These are phyloP conservation scores for Pollicipes pollicipes DNA, from an alignment of 1,140 invertebrate species.

Conservation along the genomic window DNA sequence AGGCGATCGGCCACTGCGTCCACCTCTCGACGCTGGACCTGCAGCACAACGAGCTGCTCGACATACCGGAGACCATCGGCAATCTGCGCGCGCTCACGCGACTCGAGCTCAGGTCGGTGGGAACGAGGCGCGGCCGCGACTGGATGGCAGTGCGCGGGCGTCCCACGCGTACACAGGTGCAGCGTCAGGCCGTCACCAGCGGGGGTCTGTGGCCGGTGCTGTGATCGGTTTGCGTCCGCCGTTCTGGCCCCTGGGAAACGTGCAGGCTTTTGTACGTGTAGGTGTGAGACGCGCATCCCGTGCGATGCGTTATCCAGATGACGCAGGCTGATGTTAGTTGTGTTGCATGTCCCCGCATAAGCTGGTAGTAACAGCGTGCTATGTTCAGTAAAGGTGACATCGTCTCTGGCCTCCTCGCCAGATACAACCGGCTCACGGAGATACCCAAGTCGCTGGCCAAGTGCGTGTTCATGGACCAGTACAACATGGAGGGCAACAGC, in stretches of 20 bases:
- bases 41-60: conserved; percentile 93
- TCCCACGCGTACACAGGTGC: too few relatives aligned
- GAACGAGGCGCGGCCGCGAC: too few relatives aligned
- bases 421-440: conserved; percentile 76
- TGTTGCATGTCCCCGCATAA: too few relatives aligned
- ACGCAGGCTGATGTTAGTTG: too few relatives aligned
- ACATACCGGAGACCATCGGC: conserved; percentile 91
- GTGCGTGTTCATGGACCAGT: conserved; percentile 92
- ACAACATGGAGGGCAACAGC: conserved; percentile 96
- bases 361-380: too few relatives aligned
- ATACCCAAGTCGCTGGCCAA: conserved; percentile 81
- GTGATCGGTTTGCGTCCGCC: too few relatives aligned
- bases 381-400: too few relatives aligned
- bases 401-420: conserved; percentile 18
- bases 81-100: conserved; percentile 69
- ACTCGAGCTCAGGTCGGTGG: conserved; percentile 52
- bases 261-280: not conserved
- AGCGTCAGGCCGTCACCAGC: too few relatives aligned
- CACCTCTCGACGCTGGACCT: conserved; percentile 88
- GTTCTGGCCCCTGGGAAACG: too few relatives aligned
- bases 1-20: conserved; percentile 88
- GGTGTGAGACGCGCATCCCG: too few relatives aligned
- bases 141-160: not conserved
- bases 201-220: too few relatives aligned
- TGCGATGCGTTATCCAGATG: too few relatives aligned